Evolutionary conservation across 1,140 invertebrate genomes (phyloP).

Genomic region (Drosophila pallidifrons): DNA sequence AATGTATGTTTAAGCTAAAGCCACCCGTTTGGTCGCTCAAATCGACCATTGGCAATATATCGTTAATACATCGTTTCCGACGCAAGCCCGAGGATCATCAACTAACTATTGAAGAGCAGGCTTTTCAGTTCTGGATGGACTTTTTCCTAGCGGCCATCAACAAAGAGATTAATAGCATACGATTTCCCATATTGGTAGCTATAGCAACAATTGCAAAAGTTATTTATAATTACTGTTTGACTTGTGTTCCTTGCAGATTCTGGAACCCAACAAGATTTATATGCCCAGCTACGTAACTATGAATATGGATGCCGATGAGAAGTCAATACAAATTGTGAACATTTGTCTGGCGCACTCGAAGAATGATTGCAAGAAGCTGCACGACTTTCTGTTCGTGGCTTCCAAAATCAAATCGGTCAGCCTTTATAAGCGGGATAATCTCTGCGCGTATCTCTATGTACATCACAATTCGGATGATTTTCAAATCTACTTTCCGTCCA

Average conservation of each 20-base stretch:
- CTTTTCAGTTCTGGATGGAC: constrained; percentile 99
- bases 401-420: constrained; percentile 97
- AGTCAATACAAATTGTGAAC: constrained; percentile 95
- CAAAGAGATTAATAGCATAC: constrained; percentile 91
- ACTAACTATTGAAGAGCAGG: constrained; percentile 91
- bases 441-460: constrained; percentile 98
- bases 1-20: constrained; percentile 99
- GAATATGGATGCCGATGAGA: constrained; percentile 96
- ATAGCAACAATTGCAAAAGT: background rate
- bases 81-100: constrained; percentile 91
- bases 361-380: constrained; percentile 92
- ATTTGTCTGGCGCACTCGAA: constrained; percentile 92
- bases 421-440: constrained; percentile 97
- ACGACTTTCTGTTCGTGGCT: constrained; percentile 97
- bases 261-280: constrained; percentile 96
- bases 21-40: constrained; percentile 99
- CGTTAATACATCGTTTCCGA: constrained; percentile 96
- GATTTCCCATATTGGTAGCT: constrained; percentile 91
- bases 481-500: constrained; percentile 98
- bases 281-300: constrained; percentile 98
- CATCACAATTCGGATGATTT: constrained; percentile 99
- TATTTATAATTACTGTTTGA: background rate
- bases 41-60: constrained; percentile 99
- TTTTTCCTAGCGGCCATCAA: constrained; percentile 97
- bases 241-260: constrained; percentile 87